phyloP scores from a whole-genome alignment of 2,797 vertebrate species.

The Clarias fuscus region DNA sequence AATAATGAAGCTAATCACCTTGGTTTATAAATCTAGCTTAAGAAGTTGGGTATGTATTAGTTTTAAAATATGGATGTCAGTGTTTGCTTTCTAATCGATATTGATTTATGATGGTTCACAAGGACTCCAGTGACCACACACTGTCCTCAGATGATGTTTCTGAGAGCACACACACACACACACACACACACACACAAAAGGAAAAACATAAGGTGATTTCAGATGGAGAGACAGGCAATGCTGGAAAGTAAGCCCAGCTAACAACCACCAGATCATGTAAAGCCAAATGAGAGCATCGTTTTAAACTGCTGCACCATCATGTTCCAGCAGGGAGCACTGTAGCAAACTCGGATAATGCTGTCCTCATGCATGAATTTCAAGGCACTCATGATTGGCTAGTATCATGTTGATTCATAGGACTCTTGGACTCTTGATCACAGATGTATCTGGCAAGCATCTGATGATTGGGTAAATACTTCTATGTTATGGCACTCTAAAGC shows the following conservation, averaged over 20 bases:
- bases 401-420: not conserved
- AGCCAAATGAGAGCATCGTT: not conserved
- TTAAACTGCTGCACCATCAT: not conserved
- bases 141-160: not conserved
- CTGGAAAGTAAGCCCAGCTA: too few relatives aligned
- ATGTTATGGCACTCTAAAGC: not conserved
- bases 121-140: not conserved
- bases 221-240: not conserved
- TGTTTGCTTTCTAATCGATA: not conserved
- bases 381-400: not conserved
- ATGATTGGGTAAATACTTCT: not conserved
- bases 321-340: not conserved
- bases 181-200: not conserved
- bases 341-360: not conserved
- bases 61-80: not conserved
- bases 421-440: not conserved
- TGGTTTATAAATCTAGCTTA: not conserved
- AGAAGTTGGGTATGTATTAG: not conserved
- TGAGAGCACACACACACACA: not conserved
- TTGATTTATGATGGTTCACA: not conserved
- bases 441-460: not conserved
- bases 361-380: not conserved
- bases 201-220: not conserved
- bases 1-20: not conserved
- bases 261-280: not conserved